Evolutionary conservation across 2,113 vertebrate genomes (phyloP), one percentile per base, ranked within the genome.

Genomic region (Indicator indicator): DNA sequence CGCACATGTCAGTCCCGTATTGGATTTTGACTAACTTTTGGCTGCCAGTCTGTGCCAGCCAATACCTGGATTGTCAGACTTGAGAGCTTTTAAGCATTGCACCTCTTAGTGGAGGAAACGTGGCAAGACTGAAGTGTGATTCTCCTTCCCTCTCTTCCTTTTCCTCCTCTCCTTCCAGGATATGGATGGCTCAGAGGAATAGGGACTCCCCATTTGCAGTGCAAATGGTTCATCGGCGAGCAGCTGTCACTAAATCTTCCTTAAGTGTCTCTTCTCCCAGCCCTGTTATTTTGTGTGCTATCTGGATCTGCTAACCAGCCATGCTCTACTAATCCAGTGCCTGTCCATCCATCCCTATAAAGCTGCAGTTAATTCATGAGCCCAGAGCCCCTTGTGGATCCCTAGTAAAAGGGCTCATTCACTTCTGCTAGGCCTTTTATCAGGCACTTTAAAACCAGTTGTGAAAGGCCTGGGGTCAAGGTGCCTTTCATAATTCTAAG

Each of bases 331-430:
- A 92, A 93, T 93, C 94, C 86, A 44, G 7, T 92, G 92, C 82
- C 36, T 81, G 67, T 48, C 84, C 90, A 92, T 93, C 93, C 94
- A 88, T 92, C 94, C 93, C 73, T n/a, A 16, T 88, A 92, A 95
- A 95, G 67, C 73, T 95, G 79, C 84, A 71, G 84, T 93, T 96
- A 95, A 93, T 95, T 95, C 75, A 71, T 55, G 67, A 95, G 54
- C 73, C 75, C 76, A 30, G 50, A 83, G 77, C 55, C 78, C 21
- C 40, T 76, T 65, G 80, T 84, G 93, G 46, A 19, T 95, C 73
- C 9, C 52, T 59, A 46, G 70, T 72, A 87, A 87, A 92, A 93
- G 74, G 54, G 52, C 75, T 90, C 3, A 2, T 81, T 94, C 54
- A 62, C 73, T 82, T 93, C 67, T 82, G 60, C 74, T 80, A 36